Base-by-base conservation (phyloP, 2,797 vertebrate species). In the Limnodromus scolopaceus region DNA sequence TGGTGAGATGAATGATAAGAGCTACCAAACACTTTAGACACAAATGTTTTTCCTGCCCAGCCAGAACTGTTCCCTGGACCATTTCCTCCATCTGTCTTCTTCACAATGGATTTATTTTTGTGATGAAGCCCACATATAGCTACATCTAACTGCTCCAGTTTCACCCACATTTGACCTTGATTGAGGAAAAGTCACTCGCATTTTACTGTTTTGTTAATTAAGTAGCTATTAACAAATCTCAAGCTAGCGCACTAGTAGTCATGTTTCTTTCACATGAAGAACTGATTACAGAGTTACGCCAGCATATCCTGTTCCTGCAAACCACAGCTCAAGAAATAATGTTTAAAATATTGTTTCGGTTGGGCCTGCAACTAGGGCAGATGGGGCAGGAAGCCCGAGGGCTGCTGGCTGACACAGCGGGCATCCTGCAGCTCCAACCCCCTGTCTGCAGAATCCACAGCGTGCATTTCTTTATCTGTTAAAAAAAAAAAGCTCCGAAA, bases 81-180 rank as follows among this genome's bases (percentile, higher is more conserved):
- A 71, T 45, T 96, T 96, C 93, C 93, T 96, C 74, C 91, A 92
- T 92, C 92, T 88, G 94, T 91, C 93, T 91, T 96, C 93, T 87
- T 95, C 95, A 95, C 95, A 94, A 95, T 92, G 60, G 92, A 82
- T 97, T 95, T 95, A 94, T 94, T 97, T 96, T 94, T 94, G 91
- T 74, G 82, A 93, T 79, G 77, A 91, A 93, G 74, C 74, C 54
- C 69, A 71, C 66, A 76, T 77, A 60, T 28, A 91, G 39, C 70
- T 66, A 51, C 76, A 78, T n/a, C 85, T 70, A 72, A 79, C 66
- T 60, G 64, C 75, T 58, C 23, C 16, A 69, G 77, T 89, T 87
- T 87, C 91, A 93, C 78, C 65, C 38, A 93, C 38, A 46, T 87
- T 79, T 93, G 87, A 95, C 90, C 89, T 68, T n/a, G 14, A 82